phyloP scores from a whole-genome alignment of 2,113 vertebrate species.

The Upupa epops region DNA sequence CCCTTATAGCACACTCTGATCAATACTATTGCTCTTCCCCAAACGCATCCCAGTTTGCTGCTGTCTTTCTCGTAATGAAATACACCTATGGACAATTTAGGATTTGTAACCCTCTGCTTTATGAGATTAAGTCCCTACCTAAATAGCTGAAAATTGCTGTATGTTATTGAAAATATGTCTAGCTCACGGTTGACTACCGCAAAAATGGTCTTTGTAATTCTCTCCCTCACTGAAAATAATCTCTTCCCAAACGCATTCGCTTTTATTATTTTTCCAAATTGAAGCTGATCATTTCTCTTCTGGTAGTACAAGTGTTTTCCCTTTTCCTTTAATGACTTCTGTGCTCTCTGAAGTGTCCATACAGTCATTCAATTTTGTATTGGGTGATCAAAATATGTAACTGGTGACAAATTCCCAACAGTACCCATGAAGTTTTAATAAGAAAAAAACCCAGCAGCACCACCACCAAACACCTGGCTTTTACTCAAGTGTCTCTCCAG shows the following conservation, averaged over 20 bases:
- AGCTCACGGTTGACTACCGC: neutral
- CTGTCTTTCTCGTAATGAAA: neutral
- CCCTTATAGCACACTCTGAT: neutral
- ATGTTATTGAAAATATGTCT: neutral
- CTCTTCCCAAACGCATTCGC: slow-evolving; percentile 25
- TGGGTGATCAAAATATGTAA: neutral
- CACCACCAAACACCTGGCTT: neutral
- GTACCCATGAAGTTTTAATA: neutral
- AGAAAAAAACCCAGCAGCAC: neutral
- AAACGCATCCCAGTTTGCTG: neutral
- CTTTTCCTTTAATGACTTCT: slow-evolving; percentile 15
- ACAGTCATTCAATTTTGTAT: neutral
- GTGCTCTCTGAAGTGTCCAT: neutral
- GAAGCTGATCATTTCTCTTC: slow-evolving; percentile 24
- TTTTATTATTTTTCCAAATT: slow-evolving; percentile 61
- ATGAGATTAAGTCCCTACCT: neutral
- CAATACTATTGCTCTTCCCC: neutral
- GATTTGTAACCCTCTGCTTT: neutral
- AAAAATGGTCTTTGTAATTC: neutral
- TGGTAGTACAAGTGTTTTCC: neutral
- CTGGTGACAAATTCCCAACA: slow-evolving; percentile 12
- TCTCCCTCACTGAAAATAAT: slow-evolving; percentile 17
- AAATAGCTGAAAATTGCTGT: neutral
- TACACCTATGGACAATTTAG: neutral
- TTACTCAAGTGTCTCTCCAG: neutral